Evolutionary conservation across 2,888 invertebrate species (phyloP).

Genomic region (Eumacrocentrus americanus): DNA sequence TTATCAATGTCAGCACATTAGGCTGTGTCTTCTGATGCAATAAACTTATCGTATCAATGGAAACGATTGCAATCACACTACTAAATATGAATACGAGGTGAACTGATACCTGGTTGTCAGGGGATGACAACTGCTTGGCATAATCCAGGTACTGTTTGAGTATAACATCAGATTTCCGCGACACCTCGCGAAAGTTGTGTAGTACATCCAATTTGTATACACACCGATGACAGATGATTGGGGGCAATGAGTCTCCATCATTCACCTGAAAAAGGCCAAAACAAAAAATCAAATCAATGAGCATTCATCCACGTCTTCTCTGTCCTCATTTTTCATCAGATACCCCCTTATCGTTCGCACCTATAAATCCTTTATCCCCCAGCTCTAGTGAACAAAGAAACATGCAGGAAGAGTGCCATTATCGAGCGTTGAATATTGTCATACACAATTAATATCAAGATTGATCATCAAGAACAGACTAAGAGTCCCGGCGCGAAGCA

Average conservation of each 20-base stretch:
- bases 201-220: conserved; percentile 77
- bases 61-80: background rate
- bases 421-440: too few species aligned
- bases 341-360: too few species aligned
- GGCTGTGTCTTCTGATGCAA: conserved; percentile 28
- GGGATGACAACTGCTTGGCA: conserved; percentile 68
- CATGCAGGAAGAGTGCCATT: too few species aligned
- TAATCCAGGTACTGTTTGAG: conserved; percentile 78
- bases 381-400: too few species aligned
- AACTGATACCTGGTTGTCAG: conserved; percentile 69
- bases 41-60: conserved; percentile 3
- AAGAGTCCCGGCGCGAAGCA: too few species aligned
- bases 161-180: conserved; percentile 76
- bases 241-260: conserved; percentile 77
- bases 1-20: conserved; percentile 47
- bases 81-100: background rate
- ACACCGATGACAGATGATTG: conserved; percentile 79
- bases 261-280: conserved; percentile 66
- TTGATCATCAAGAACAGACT: too few species aligned
- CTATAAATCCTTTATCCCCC: too few species aligned
- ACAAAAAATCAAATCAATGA: conserved; percentile 5
- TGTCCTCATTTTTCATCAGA: too few species aligned
- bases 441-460: too few species aligned
- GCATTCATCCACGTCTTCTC: too few species aligned
- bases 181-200: conserved; percentile 77